Evolutionary conservation across 2,888 invertebrate species (phyloP).

Genomic region (Bombylius major): DNA sequence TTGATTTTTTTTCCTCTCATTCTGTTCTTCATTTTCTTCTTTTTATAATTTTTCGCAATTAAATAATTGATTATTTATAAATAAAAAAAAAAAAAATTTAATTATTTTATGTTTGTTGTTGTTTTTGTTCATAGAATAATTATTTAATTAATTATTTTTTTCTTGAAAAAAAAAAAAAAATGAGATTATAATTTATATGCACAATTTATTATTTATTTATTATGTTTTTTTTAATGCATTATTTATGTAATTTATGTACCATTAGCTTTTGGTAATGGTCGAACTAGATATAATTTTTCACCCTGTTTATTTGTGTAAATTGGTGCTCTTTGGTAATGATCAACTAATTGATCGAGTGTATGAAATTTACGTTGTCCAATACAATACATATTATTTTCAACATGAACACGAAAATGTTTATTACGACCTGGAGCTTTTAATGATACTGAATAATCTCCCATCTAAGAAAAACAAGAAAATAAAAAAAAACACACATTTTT

Average conservation of each 20-base stretch:
- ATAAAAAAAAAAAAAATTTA: no score
- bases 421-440: constrained; percentile 95
- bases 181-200: background rate
- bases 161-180: background rate
- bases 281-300: constrained; percentile 93
- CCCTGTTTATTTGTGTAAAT: constrained; percentile 97
- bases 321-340: constrained; percentile 97
- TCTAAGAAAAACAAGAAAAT: constrained; percentile 45
- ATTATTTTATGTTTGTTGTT: no score
- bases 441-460: constrained; percentile 96
- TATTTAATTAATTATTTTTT: background rate
- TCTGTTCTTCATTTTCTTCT: no score
- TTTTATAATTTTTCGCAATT: no score
- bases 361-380: constrained; percentile 98
- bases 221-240: background rate
- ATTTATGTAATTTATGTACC: constrained; percentile 30
- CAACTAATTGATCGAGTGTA: constrained; percentile 88
- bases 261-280: constrained; percentile 66
- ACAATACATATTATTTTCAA: constrained; percentile 82
- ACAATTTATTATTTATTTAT: background rate
- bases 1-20: no score
- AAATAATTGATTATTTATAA: no score
- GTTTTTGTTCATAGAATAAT: no score
- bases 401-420: constrained; percentile 98
- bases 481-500: background rate